Percentiles rank a stretch among this genome's conserved stretches.
Evolutionary conservation across 1,140 invertebrate species (phyloP).

Genomic region (Solen grandis): DNA sequence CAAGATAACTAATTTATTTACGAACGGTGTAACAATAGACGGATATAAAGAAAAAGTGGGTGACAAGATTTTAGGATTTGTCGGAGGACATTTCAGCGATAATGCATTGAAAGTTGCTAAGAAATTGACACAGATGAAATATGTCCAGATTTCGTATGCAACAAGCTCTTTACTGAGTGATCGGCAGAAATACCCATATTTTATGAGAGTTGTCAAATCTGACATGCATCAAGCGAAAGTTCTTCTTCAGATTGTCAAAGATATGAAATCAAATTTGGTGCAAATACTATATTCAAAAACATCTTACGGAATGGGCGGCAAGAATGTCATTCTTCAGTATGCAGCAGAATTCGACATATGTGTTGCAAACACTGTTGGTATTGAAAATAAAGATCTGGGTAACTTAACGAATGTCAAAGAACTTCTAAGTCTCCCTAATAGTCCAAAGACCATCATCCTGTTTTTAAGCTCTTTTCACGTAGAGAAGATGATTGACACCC

Average conservation of each 20-base stretch:
- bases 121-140: neutral
- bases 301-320: constrained; percentile 26
- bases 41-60: constrained; percentile 2
- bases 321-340: neutral
- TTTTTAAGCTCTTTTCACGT: constrained; percentile 28
- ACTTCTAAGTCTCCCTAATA: neutral
- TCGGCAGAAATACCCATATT: constrained; percentile 17
- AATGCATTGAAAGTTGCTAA: constrained; percentile 12
- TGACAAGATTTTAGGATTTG: constrained; percentile 27
- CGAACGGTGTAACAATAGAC: constrained; percentile 14
- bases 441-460: constrained; percentile 19
- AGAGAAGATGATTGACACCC: neutral
- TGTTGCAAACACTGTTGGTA: neutral
- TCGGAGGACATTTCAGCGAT: constrained; percentile 40
- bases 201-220: constrained; percentile 10
- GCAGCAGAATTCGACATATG: constrained; percentile 4
- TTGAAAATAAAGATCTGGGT: neutral
- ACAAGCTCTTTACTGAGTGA: constrained; percentile 5
- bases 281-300: constrained; percentile 29
- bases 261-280: neutral
- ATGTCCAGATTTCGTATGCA: constrained; percentile 37
- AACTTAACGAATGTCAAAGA: neutral
- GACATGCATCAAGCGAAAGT: constrained; percentile 20
- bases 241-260: constrained; percentile 10
- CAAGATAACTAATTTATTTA: constrained; percentile 17